Percentiles rank a stretch among this genome's conserved stretches.
Evolutionary conservation across 2,888 invertebrate species (phyloP).

Genomic region (Nephrotoma flavescens): DNA sequence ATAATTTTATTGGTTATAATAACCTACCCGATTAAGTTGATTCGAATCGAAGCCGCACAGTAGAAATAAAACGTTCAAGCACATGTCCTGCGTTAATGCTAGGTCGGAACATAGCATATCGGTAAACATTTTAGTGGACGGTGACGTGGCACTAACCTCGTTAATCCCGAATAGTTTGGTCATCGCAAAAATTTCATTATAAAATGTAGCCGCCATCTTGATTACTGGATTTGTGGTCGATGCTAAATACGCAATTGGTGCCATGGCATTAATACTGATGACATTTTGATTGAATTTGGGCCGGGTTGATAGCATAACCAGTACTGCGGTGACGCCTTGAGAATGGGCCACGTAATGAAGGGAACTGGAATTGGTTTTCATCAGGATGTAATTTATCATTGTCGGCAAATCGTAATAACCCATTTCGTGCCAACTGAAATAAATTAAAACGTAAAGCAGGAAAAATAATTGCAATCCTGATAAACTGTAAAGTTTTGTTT

Average conservation of each 20-base stretch:
- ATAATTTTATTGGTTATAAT: neutral
- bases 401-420: conserved; percentile 64
- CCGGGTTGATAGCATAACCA: neutral
- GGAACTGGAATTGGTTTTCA: conserved; percentile 40
- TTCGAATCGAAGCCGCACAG: conserved; percentile 40
- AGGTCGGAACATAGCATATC: conserved; percentile 28
- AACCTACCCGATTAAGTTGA: conserved; percentile 38
- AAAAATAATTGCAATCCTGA: neutral
- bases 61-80: conserved; percentile 43
- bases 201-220: neutral
- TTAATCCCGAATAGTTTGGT: neutral
- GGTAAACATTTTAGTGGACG: neutral
- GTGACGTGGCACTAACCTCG: neutral
- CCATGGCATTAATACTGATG: neutral
- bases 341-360: conserved; percentile 73
- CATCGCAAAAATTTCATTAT: neutral
- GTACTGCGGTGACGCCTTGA: conserved; percentile 30
- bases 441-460: neutral
- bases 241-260: neutral
- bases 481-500: neutral
- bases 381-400: conserved; percentile 58
- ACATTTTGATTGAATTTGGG: neutral
- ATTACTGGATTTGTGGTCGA: neutral
- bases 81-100: conserved; percentile 35
- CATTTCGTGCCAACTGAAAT: conserved; percentile 58